Conservation (phyloP, 2,888 invertebrate genomes). For the Xanthostigma xanthostigma region DNA sequence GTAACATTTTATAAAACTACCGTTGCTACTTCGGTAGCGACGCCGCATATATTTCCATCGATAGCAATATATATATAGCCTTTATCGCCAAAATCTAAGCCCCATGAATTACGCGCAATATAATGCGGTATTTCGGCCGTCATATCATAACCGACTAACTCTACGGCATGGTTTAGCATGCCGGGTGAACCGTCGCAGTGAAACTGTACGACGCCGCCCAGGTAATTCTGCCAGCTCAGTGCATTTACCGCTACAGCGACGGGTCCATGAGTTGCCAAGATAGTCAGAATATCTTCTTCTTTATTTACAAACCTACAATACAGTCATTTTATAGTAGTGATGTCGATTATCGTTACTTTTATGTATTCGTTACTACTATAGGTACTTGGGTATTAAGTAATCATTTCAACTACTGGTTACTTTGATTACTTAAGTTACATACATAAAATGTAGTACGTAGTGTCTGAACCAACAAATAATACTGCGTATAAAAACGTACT, state of each 20-base stretch:
- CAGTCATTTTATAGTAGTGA: too few species aligned
- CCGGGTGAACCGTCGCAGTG: conserved; percentile 49
- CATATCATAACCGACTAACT: conserved; percentile 70
- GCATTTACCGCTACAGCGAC: conserved; percentile 72
- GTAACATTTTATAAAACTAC: background rate
- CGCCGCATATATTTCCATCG: conserved; percentile 63
- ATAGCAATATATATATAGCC: conserved; percentile 66
- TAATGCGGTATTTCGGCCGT: conserved; percentile 59
- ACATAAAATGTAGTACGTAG: too few species aligned
- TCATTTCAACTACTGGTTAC: too few species aligned
- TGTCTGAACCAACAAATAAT: too few species aligned
- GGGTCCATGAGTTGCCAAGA: conserved; percentile 57
- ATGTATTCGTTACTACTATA: too few species aligned
- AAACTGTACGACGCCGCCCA: conserved; percentile 69
- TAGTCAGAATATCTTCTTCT: conserved; percentile 44
- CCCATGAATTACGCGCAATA: conserved; percentile 79
- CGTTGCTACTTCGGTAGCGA: conserved; percentile 56
- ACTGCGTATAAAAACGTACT: too few species aligned
- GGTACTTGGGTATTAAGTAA: too few species aligned
- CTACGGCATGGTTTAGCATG: conserved; percentile 67
- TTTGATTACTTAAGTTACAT: too few species aligned
- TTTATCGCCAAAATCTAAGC: conserved; percentile 52
- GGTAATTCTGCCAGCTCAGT: conserved; percentile 70
- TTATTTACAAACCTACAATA: conserved; percentile 40
- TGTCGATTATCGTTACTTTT: too few species aligned